Evolutionary conservation across 2,888 invertebrate species (phyloP), one percentile per base, ranked within the genome.

Genomic region (Zaprionus lineosus): DNA sequence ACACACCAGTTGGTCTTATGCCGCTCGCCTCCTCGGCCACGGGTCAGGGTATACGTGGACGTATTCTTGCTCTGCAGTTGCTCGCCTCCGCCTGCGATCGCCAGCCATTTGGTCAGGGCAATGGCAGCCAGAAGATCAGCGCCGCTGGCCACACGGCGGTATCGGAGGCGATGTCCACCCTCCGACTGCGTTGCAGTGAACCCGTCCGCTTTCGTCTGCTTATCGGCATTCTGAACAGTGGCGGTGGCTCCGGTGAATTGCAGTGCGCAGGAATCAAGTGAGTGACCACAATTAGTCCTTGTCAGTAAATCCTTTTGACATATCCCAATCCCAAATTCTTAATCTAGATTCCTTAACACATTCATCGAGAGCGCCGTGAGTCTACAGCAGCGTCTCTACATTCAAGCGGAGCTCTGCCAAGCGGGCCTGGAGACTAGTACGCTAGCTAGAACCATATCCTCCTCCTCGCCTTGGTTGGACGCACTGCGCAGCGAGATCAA

Each of bases 191-290:
- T 57, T 96, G 96, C 87, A 97, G 97, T 2, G 98, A 98, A 88
- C 97, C 97, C 0, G 97, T 97, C 3, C 93, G 97, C 86, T 98
- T 98, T 90, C 93, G 97, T 60, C 95, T 98, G 87, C 92, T 98
- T 0, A 94, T 97, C 4, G 97, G 97, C 1, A 97, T 97, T 93
- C 91, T 97, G 56, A 94, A 94, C 79, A 95, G 96, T 51, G 92
- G 94, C 0, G 94, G 95, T 9, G 94, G 94, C 0, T 92, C 93
- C 0, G 93, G 94, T 0, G 95, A 95, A 64, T 91, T 96, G 2
- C 93, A 96, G 74, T 93, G 94, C 2, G 94, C 95, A 2, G 97
- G 97, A 0, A 91, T 98, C 64, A 92, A 92, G 79, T 90, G 68
- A 66, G 82, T 62, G 6, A 28, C 19, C 15, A 3, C 14, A 8